Evolutionary conservation across 1,140 invertebrate genomes (phyloP), one percentile per base, ranked within the genome.

Genomic region (Zaprionus taronus): DNA sequence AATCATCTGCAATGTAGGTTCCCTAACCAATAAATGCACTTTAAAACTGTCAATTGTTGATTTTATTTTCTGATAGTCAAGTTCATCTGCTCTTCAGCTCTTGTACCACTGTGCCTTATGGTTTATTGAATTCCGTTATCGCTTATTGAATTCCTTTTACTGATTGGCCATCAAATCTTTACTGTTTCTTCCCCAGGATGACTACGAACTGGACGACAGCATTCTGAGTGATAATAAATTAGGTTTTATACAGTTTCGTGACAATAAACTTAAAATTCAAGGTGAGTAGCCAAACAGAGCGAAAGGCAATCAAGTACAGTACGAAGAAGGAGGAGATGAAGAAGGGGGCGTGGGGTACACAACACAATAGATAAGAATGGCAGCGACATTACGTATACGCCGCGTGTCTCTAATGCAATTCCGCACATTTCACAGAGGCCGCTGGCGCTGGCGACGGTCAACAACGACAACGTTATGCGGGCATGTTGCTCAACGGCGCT

Each of bases 201-300:
- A 92, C 66, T 92, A 92, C 51, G 91, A 92, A 81, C 79, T 92
- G 72, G 91, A 92, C 72, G 91, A 83, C 71, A 91, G 90, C 74
- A 74, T 92, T 80, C 72, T 92, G 76, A 90, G 84, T 91, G 91
- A 92, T 92, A 92, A 91, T 92, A 92, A 92, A 83, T 91, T 92
- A 83, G 91, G 91, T 83, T 91, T 92, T 84, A 77, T 92, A 78
- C 91, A 92, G 73, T 87, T 92, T 74, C 91, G 79, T 77, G 91
- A 92, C 84, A 92, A 92, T 92, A 92, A 92, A 91, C 83, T 92
- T 72, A 92, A 92, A 90, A 92, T 92, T 91, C 89, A 91, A 91
- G 91, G 91, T 92, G 66, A 91, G 89, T 82, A 65, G 53, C 75
- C 20, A 6, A 47, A 47, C 41, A 2, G 41, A n/a, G 47, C 9